Base-by-base conservation (phyloP, 2,113 vertebrate species). In the Raphicerus campestris region DNA sequence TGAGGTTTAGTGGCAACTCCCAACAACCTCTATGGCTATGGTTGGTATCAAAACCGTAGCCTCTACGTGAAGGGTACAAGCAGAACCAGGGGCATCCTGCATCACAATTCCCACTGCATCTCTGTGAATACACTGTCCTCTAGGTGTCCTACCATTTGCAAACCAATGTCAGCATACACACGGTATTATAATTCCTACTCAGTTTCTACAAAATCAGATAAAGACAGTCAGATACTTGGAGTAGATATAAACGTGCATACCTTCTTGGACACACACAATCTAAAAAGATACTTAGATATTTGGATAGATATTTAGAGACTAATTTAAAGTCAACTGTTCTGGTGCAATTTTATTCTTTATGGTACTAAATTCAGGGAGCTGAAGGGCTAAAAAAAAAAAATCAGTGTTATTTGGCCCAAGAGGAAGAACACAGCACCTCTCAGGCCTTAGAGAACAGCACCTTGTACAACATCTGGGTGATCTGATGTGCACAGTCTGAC, bases 241-340 rank as follows among this genome's bases (percentile, higher is more conserved):
- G 45, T n/a, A 88, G 15, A 53, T 32, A 58, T 6, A 78, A 11
- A 6, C 77, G 63, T 87, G 39, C 22, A 60, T 30, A n/a, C 87
- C 35, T 58, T 89, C 35, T 63, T 88, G 19, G 22, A 90, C 75
- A 90, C 56, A 92, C 19, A 58, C 7, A 89, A 55, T 30, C 35
- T 60, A 90, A 66, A 77, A 55, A 96, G 60, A 51, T 80, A 81
- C 55, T 88, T 93, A 58, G 35, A 47, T 45, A 63, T 93, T 86
- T 39, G 66, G n/a, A 70, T 70, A 39, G n/a, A 22, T 83, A 81
- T 55, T 91, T 92, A 63, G 32, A 73, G 49, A 56, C 91, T 77
- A 83, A 94, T n/a, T 92, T 93, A 86, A 94, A 86, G 7, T 82
- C 63, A 63, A 10, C 66, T 94, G 77, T 70, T 93, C 83, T 83